phyloP scores from a whole-genome alignment of 2,797 vertebrate genomes.

The Pithecia hirsuta region DNA sequence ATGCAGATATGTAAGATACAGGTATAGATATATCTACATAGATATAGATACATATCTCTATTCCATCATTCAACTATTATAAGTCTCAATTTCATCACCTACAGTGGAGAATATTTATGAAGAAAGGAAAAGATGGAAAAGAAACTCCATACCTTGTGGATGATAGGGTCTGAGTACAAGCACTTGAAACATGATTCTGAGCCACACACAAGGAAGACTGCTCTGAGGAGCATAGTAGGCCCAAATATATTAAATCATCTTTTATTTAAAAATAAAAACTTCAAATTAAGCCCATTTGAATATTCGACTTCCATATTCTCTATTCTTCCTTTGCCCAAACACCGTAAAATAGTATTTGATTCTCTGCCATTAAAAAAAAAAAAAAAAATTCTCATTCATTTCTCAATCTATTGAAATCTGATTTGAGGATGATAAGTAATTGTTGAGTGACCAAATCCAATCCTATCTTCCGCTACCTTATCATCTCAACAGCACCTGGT shows the following conservation, averaged over 20 bases:
- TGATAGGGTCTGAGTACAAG: background rate
- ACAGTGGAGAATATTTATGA: background rate
- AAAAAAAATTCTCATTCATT: background rate
- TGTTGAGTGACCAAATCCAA: background rate
- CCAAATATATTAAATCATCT: background rate
- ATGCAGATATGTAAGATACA: background rate
- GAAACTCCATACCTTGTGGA: background rate
- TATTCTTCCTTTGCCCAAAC: background rate
- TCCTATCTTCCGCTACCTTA: background rate
- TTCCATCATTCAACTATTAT: background rate
- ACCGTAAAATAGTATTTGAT: background rate
- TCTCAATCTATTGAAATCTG: background rate
- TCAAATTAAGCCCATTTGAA: background rate
- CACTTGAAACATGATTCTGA: background rate
- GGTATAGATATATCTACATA: background rate
- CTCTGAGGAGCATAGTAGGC: background rate
- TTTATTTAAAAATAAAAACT: background rate
- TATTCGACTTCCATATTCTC: background rate
- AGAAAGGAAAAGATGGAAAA: background rate
- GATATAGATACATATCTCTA: background rate
- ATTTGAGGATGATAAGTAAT: background rate
- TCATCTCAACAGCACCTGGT: background rate
- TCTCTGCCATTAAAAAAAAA: background rate
- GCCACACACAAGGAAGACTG: background rate
- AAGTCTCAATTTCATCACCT: background rate